Evolutionary conservation across 37 sponge, comb jelly and placozoan genomes (phyloP).

Genomic region (Lycopodina hypogea): DNA sequence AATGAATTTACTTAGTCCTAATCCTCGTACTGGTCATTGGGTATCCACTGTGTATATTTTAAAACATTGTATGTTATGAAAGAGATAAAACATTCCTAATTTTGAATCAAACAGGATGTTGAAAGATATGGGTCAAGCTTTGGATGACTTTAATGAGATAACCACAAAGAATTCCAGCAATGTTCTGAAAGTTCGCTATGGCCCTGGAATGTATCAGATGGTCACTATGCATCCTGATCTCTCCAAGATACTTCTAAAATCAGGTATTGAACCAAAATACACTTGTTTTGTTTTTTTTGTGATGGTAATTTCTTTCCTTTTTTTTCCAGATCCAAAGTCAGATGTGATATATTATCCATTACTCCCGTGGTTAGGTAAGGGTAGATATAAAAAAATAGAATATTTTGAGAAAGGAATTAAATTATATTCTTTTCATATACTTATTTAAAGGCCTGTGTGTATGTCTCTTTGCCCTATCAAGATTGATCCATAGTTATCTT

Average conservation of each 20-base stretch:
- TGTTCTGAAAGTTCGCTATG: background rate
- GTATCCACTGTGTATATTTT: background rate
- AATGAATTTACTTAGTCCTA: no score
- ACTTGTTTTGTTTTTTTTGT: background rate
- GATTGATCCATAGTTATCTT: no score
- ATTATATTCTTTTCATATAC: background rate
- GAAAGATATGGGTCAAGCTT: slow-evolving; percentile 27
- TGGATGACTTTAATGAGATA: slow-evolving; percentile 14
- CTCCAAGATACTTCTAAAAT: slow-evolving; percentile 10
- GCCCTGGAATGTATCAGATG: slow-evolving; percentile 16
- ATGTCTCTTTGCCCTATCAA: no score
- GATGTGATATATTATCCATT: slow-evolving; percentile 45
- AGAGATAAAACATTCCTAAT: background rate
- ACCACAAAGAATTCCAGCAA: slow-evolving; percentile 2
- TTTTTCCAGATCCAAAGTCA: slow-evolving; percentile 65
- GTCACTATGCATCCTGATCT: slow-evolving; percentile 36
- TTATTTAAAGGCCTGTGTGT: no score
- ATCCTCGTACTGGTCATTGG: background rate
- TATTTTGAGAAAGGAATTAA: background rate
- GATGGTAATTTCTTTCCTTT: no score
- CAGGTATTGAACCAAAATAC: slow-evolving; percentile 21
- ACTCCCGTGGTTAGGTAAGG: slow-evolving; percentile 68
- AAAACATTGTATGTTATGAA: no score
- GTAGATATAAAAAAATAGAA: background rate
- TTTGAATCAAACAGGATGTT: background rate